phyloP scores from a whole-genome alignment of 2,888 invertebrate species.

The Fissipunctia ypsillon region DNA sequence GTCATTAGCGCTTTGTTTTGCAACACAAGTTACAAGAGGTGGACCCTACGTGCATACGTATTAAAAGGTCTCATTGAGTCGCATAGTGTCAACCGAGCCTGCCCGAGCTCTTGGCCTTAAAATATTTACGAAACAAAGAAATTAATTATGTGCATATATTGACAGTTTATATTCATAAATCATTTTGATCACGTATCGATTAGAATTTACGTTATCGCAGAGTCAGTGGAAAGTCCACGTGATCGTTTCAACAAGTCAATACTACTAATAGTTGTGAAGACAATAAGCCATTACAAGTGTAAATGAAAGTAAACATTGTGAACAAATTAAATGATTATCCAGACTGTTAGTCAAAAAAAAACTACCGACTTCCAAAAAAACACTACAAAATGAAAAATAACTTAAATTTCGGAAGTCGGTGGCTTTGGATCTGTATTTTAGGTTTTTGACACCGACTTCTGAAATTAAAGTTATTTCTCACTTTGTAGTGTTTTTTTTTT shows the following conservation, averaged over 20 bases:
- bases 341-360: neutral
- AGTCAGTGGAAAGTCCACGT: constrained; percentile 12
- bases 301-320: no score
- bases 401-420: no score
- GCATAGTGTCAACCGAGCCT: constrained; percentile 28
- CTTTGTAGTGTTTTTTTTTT: no score
- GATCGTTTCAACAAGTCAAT: neutral
- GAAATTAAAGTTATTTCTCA: no score
- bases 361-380: no score
- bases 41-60: constrained; percentile 53
- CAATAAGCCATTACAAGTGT: no score
- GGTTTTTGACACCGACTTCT: no score
- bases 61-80: constrained; percentile 48
- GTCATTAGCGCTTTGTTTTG: constrained; percentile 64
- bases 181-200: constrained; percentile 25
- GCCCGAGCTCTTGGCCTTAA: constrained; percentile 63
- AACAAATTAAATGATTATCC: neutral
- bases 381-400: no score
- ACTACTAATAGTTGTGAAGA: neutral
- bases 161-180: constrained; percentile 8
- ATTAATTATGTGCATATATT: constrained; percentile 30
- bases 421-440: no score
- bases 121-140: constrained; percentile 56
- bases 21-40: constrained; percentile 60
- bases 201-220: constrained; percentile 15